phyloP scores from a whole-genome alignment of 2,888 invertebrate genomes.

The Pseudococcus jackbeardsleyi region DNA sequence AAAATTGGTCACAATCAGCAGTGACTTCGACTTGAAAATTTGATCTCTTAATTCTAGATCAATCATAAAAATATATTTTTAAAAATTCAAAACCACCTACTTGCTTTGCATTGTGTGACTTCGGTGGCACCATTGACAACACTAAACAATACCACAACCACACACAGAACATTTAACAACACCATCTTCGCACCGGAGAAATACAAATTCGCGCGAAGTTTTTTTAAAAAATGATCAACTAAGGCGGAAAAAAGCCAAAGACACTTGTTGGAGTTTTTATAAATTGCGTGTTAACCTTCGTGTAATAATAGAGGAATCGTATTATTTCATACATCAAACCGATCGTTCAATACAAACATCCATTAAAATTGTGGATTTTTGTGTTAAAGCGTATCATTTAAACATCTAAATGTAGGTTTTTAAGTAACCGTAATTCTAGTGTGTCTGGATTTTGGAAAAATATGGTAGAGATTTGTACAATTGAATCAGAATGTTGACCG shows the following conservation, averaged over 20 bases:
- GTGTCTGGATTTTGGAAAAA: conserved; percentile 20
- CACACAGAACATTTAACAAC: neutral
- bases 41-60: neutral
- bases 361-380: conserved; percentile 51
- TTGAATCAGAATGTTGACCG: conserved; percentile 26
- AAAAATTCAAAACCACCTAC: neutral
- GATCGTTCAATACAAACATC: conserved; percentile 10
- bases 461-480: neutral
- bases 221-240: neutral
- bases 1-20: neutral
- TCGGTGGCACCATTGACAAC: neutral
- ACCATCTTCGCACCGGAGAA: neutral
- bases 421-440: conserved; percentile 23
- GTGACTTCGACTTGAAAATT: neutral
- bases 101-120: neutral
- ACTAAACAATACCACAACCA: neutral
- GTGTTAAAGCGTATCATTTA: conserved; percentile 46
- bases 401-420: conserved; percentile 38
- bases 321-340: conserved; percentile 8
- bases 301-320: conserved; percentile 8
- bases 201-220: neutral
- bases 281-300: conserved; percentile 47
- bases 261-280: conserved; percentile 34
- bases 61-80: neutral
- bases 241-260: neutral